Base-by-base conservation (phyloP, 1,140 invertebrate genomes). In the Protaetia brevitarsis region DNA sequence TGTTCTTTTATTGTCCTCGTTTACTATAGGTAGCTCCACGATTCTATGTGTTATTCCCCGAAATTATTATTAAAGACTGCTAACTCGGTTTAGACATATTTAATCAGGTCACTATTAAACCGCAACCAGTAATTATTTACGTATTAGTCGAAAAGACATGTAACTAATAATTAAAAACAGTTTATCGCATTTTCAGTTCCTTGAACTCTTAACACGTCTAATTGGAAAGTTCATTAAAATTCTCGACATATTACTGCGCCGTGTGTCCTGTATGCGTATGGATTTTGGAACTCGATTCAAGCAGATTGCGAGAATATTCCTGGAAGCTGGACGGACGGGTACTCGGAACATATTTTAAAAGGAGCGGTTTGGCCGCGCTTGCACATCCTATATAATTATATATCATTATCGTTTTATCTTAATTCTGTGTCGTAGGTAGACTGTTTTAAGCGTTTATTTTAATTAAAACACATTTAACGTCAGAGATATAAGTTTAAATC, bases 101-200 rank as follows among this genome's bases (percentile, higher is more conserved):
- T 36, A 36, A 36, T 36, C 34, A 36, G 34, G 16, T 36, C 34
- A 36, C 16, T 13, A 8, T 36, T 36, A 36, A 36, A 8, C 34
- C 16, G 8, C 34, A 36, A 13, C 34, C n/a, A n/a, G n/a, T n/a
- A n/a, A 36, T 36, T 36, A 10, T 10, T 36, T 36, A n/a, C 34
- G 10, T 36, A 36, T 36, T 36, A 36, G 34, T 13, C 34, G 16
- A 10, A 13, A 13, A 36, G 34, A 10, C 11, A 10, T 8, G 2
- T 36, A 36, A 36, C n/a, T n/a, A 36, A 36, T 36, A 36, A 36
- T 36, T 36, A 36, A 36, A 36, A 36, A 36, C 34, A 36, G 34
- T 36, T 36, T 36, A 36, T n/a, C 34, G 11, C 10, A 10, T 36
- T 36, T 36, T 13, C 10, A 36, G 34, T 36, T 36, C 34, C 34